Evolutionary conservation across 2,797 vertebrate genomes (phyloP).

Genomic region (Gymnoscopelus braueri): DNA sequence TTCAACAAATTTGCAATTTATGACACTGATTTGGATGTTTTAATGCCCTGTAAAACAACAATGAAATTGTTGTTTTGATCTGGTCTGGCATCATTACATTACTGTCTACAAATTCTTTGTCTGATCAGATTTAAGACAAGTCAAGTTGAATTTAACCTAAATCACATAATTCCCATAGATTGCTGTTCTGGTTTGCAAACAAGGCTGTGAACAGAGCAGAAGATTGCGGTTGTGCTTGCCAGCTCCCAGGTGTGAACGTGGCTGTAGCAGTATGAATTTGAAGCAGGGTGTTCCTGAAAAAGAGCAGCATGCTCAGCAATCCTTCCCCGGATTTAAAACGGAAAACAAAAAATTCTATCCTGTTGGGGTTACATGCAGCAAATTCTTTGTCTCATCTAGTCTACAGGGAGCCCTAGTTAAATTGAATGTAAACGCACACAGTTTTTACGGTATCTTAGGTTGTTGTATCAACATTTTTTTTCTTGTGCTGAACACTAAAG

Average conservation of each 20-base stretch:
- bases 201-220: background rate
- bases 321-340: conserved; percentile 2
- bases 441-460: no score
- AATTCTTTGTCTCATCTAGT: background rate
- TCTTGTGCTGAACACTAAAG: no score
- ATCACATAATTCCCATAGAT: background rate
- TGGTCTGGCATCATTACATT: background rate
- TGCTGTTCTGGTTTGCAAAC: no score
- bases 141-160: background rate
- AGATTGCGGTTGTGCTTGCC: conserved; percentile 17
- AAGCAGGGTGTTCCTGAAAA: conserved; percentile 1
- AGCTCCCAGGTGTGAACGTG: conserved; percentile 8
- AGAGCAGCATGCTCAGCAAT: conserved; percentile 7
- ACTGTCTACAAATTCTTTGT: background rate
- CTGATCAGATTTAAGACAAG: background rate
- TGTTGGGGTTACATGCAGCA: background rate
- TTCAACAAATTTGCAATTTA: no score
- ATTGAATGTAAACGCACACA: background rate
- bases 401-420: conserved; percentile 2
- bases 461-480: no score
- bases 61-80: background rate
- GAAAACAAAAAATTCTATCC: conserved; percentile 8
- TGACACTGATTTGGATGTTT: no score
- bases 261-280: conserved; percentile 20
- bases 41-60: no score